Percentiles rank a stretch among this genome's conserved stretches.
Conservation (phyloP, 1,140 invertebrate genomes). For the Coptotermes formosanus region DNA sequence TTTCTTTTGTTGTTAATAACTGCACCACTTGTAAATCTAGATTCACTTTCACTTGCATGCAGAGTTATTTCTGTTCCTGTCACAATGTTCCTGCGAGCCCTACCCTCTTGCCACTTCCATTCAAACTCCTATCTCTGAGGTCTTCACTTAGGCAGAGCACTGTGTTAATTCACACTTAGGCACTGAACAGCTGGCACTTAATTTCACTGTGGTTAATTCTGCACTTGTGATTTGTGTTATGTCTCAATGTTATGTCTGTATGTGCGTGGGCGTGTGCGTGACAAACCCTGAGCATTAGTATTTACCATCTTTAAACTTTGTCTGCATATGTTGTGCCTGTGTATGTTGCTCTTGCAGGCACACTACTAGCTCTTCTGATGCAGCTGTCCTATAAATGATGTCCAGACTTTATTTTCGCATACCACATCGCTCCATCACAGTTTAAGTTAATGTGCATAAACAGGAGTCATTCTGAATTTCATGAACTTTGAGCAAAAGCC, state of each 20-base stretch:
- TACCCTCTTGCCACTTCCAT: slow-evolving; percentile 47
- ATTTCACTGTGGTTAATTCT: slow-evolving; percentile 34
- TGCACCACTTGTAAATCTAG: slow-evolving; percentile 35
- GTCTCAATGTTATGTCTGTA: slow-evolving; percentile 32
- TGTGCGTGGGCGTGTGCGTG: slow-evolving; percentile 29
- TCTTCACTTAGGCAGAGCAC: slow-evolving; percentile 38
- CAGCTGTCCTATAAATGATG: no score
- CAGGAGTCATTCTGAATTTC: no score
- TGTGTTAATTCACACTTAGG: slow-evolving; percentile 28
- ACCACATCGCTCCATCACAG: no score
- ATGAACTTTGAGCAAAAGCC: no score
- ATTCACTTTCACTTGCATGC: slow-evolving; percentile 35
- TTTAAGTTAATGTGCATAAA: no score
- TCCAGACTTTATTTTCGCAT: no score
- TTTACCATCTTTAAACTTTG: slow-evolving; percentile 1
- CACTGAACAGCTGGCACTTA: slow-evolving; percentile 33
- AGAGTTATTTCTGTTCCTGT: slow-evolving; percentile 26
- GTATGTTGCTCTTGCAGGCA: not conserved
- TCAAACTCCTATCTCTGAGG: slow-evolving; percentile 39
- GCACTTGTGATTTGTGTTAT: slow-evolving; percentile 34
- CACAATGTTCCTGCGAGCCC: slow-evolving; percentile 18
- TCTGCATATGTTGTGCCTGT: not conserved
- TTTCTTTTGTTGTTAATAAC: slow-evolving; percentile 31
- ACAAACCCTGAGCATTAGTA: not conserved
- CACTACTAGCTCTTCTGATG: no score